Evolutionary conservation across 2,888 invertebrate species (phyloP), one percentile per base, ranked within the genome.

Genomic region (Leptinotarsa juncta): DNA sequence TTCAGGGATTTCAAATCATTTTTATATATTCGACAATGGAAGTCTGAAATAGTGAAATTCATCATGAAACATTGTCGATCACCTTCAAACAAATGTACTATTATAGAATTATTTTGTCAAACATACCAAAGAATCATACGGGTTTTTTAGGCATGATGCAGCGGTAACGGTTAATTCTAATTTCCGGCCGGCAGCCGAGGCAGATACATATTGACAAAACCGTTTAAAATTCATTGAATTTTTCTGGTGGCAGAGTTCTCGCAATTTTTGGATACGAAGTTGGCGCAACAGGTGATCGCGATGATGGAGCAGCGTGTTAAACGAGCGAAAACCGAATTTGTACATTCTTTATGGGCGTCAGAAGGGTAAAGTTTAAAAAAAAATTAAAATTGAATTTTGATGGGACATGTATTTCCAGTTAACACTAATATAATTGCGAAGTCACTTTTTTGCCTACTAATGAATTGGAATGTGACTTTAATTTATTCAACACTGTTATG

Each of bases 191-290:
- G 16, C 57, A 18, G 16, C 60, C 23, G 60, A 18, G 70, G 72
- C 72, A 69, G 70, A 73, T 72, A 75, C 76, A 74, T 75, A 75
- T 74, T 74, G 74, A 75, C 75, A 69, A 72, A 77, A 81, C 77
- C 82, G 83, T 84, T 86, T 85, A 84, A 84, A 85, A 85, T 86
- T 85, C 85, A 86, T 85, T 83, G 85, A 85, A 85, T 85, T 85
- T 85, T 85, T 85, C 85, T 83, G 81, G 79, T 78, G 77, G 76
- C 81, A 80, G 67, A 65, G 23, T 48, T 70, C 42, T 53, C 49
- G 67, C 70, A 70, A 72, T 75, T 75, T 72, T 72, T 72, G 70
- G 75, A 65, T 67, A 60, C 67, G 51, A 70, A 72, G 65, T 70
- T 51, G 70, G 62, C 49, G 76, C 76, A 76, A 76, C 76, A 76